Evolutionary conservation across 1,140 invertebrate species (phyloP).

Genomic region (Octopus sinensis): DNA sequence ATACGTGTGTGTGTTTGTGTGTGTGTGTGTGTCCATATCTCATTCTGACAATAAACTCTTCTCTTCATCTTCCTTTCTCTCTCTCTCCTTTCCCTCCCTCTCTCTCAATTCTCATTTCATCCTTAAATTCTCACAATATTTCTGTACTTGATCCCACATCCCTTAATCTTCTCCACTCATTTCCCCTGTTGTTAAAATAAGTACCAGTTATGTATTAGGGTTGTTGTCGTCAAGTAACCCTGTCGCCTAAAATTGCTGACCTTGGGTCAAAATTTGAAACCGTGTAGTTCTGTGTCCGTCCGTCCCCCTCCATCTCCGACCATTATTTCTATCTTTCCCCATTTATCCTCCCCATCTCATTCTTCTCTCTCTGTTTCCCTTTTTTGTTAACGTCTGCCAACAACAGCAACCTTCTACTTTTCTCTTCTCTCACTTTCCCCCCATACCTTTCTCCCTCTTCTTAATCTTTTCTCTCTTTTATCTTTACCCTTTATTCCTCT

Average conservation of each 20-base stretch:
- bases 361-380: background rate
- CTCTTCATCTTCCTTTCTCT: background rate
- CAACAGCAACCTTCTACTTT: background rate
- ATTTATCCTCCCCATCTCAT: background rate
- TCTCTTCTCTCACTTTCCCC: background rate
- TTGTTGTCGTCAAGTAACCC: too few species aligned
- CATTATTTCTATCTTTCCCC: background rate
- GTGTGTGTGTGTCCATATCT: too few species aligned
- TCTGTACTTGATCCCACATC: too few species aligned
- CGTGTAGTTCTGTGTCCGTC: too few species aligned
- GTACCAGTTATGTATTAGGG: too few species aligned
- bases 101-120: background rate
- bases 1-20: background rate
- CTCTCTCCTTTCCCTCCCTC: background rate
- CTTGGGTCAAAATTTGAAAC: too few species aligned
- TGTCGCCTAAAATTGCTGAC: too few species aligned
- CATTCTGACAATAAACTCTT: too few species aligned
- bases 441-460: background rate
- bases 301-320: too few species aligned
- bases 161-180: too few species aligned
- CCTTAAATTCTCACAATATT: too few species aligned
- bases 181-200: too few species aligned
- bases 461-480: background rate
- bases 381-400: background rate
- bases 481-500: background rate